Conservation (phyloP, 2,888 invertebrate species). For the Tanypteryx hageni region DNA sequence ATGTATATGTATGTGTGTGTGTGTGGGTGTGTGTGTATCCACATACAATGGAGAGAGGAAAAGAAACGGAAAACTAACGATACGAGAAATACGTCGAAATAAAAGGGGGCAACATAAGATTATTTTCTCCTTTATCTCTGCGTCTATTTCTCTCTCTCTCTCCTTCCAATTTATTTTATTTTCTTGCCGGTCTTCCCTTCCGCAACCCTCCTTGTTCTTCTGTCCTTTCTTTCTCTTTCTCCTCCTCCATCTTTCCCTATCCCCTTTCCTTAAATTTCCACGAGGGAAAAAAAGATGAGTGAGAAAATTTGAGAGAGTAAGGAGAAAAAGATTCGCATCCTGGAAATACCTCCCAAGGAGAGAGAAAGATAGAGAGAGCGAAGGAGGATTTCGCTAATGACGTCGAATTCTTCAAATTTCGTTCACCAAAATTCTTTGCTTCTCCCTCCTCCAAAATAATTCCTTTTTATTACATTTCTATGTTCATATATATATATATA, state of each 20-base stretch:
- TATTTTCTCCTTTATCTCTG: neutral
- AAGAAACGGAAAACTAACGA: constrained; percentile 1
- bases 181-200: neutral
- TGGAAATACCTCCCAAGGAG: neutral
- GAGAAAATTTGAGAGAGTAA: neutral
- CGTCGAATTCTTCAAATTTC: neutral
- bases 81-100: neutral
- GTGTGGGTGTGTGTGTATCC: neutral
- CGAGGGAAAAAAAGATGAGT: neutral
- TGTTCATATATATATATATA: too few relatives aligned
- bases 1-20: neutral
- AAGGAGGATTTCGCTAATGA: neutral
- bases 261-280: neutral
- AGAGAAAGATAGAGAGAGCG: neutral
- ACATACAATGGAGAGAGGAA: neutral
- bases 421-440: neutral
- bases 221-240: too few relatives aligned
- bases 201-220: neutral
- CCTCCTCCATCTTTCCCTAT: neutral
- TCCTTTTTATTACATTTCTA: too few relatives aligned
- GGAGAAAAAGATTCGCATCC: neutral
- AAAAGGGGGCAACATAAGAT: neutral
- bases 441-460: too few relatives aligned
- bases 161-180: neutral
- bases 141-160: neutral